These are phyloP conservation scores for Phainopepla nitens DNA, from an alignment of 2,113 vertebrate genomes.

Conservation along the genomic window DNA sequence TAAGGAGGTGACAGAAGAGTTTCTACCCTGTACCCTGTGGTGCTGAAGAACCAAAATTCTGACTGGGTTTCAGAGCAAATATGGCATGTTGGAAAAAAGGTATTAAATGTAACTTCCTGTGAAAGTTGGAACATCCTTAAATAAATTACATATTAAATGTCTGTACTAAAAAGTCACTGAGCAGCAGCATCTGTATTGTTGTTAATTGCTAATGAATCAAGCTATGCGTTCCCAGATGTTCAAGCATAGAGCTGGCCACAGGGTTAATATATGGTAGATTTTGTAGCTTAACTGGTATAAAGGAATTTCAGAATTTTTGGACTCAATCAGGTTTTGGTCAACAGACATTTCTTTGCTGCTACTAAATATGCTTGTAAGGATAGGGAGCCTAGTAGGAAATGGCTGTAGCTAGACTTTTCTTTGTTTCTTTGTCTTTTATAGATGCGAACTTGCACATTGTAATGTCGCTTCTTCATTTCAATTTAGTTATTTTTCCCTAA, in stretches of 20 bases:
- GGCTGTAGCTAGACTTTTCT: not conserved
- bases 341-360: not conserved
- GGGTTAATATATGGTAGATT: not conserved
- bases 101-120: not conserved
- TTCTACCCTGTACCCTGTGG: not conserved
- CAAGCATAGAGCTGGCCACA: not conserved
- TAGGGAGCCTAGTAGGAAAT: not conserved
- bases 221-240: not conserved
- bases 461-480: not conserved
- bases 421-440: not conserved
- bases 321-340: not conserved
- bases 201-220: not conserved
- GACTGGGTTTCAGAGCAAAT: not conserved
- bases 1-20: not conserved
- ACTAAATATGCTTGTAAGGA: not conserved
- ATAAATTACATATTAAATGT: not conserved
- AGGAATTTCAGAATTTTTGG: not conserved
- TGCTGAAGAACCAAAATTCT: not conserved
- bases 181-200: not conserved
- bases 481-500: not conserved
- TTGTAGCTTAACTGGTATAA: not conserved
- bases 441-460: not conserved
- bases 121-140: not conserved
- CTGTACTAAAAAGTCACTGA: not conserved
- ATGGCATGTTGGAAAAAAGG: fast-evolving